These are phyloP conservation scores for Orthosia cruda DNA, from an alignment of 2,888 invertebrate genomes.

Conservation along the genomic window DNA sequence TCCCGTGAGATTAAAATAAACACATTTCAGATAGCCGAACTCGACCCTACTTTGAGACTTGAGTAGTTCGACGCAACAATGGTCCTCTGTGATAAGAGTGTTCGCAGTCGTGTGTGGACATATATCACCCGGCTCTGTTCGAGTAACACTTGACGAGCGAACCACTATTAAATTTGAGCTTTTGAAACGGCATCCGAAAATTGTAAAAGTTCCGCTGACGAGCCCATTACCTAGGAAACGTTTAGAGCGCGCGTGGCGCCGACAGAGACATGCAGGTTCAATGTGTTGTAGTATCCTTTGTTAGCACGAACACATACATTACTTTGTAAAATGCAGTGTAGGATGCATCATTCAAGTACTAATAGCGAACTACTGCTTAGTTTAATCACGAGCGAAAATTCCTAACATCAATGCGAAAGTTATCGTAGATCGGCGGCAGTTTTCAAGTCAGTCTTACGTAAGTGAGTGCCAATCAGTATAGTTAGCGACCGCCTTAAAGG, in stretches of 20 bases:
- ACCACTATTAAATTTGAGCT: slow-evolving; percentile 73
- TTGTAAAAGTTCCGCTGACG: slow-evolving; percentile 74
- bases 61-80: slow-evolving; percentile 69
- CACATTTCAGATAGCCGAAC: slow-evolving; percentile 77
- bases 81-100: slow-evolving; percentile 73
- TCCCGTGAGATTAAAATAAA: slow-evolving; percentile 82
- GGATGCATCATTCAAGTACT: background rate
- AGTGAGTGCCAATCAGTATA: slow-evolving; percentile 73
- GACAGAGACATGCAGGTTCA: slow-evolving; percentile 18
- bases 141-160: slow-evolving; percentile 62
- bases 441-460: slow-evolving; percentile 51
- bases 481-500: slow-evolving; percentile 73
- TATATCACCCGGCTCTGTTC: slow-evolving; percentile 59
- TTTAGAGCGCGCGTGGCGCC: slow-evolving; percentile 30
- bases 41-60: slow-evolving; percentile 70
- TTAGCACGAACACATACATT: slow-evolving; percentile 13
- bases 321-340: slow-evolving; percentile 1
- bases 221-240: slow-evolving; percentile 59
- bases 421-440: slow-evolving; percentile 41
- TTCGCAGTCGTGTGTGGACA: slow-evolving; percentile 65
- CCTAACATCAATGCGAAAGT: slow-evolving; percentile 14
- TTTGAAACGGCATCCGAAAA: slow-evolving; percentile 71
- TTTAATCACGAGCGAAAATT: slow-evolving; percentile 4
- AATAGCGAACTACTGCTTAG: background rate
- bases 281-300: slow-evolving; percentile 10